A percentile compares a stretch with the other conserved stretches of the same genome.
Evolutionary conservation across 2,888 invertebrate genomes (phyloP).

Genomic region (Peribatodes rhomboidaria): DNA sequence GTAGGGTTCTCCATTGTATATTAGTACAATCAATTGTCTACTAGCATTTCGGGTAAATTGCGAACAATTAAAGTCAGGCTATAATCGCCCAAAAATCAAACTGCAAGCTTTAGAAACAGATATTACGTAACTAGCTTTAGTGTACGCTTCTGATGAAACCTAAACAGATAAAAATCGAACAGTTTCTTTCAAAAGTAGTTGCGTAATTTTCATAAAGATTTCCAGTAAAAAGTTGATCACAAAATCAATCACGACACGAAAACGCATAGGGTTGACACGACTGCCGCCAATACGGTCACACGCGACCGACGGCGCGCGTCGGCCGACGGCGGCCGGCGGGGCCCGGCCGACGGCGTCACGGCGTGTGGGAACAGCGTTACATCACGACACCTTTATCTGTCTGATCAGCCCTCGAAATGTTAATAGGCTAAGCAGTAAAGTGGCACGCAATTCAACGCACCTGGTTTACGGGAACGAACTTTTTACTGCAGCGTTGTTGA

Average conservation of each 20-base stretch:
- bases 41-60: no score
- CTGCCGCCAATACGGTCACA: conserved; percentile 54
- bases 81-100: no score
- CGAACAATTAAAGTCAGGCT: not conserved
- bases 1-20: not conserved
- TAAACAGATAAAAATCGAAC: no score
- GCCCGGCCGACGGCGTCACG: conserved; percentile 41
- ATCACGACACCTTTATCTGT: conserved; percentile 51
- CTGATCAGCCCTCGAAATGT: conserved; percentile 69
- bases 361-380: conserved; percentile 61
- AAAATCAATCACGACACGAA: conserved; percentile 36
- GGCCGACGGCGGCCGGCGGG: not conserved
- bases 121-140: no score
- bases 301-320: conserved; percentile 35
- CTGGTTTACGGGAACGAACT: conserved; percentile 37
- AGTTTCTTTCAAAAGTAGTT: not conserved
- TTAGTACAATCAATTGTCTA: not conserved
- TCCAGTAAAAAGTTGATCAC: conserved; percentile 9
- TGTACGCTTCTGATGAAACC: no score
- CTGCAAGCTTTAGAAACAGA: no score
- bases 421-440: conserved; percentile 59
- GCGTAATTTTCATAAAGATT: not conserved
- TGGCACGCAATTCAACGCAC: conserved; percentile 45
- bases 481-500: conserved; percentile 19
- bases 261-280: conserved; percentile 51